A percentile compares a stretch with the other conserved stretches of the same genome.
These are phyloP conservation scores for Sinonovacula constricta DNA, from an alignment of 1,140 invertebrate species.

Conservation along the genomic window DNA sequence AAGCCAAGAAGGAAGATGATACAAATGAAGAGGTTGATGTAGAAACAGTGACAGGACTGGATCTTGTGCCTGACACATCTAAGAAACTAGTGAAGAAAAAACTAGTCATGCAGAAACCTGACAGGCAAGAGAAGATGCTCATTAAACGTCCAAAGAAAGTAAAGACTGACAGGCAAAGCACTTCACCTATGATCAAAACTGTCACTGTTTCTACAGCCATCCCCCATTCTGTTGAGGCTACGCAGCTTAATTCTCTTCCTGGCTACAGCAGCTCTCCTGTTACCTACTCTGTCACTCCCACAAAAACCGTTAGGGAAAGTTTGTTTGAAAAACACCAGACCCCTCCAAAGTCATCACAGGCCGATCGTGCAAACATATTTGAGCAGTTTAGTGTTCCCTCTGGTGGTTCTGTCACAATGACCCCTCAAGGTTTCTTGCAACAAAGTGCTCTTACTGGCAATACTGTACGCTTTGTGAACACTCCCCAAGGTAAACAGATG, in stretches of 20 bases:
- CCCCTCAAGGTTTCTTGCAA: constrained; percentile 3
- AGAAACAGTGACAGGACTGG: constrained; percentile 26
- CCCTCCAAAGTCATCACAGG: constrained; percentile 19
- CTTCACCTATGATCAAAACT: constrained; percentile 26
- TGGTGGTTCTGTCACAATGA: constrained; percentile 15
- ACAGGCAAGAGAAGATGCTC: constrained; percentile 38
- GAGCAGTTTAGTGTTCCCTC: constrained; percentile 44
- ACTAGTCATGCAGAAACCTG: constrained; percentile 13
- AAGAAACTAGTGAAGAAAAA: constrained; percentile 33
- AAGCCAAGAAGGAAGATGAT: constrained; percentile 34
- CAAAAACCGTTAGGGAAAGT: constrained; percentile 9
- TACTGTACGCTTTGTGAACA: constrained; percentile 32
- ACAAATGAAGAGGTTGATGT: constrained; percentile 49
- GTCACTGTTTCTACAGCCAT: constrained; percentile 21
- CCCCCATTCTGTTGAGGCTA: constrained; percentile 41
- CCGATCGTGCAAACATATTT: constrained; percentile 49
- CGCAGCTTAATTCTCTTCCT: constrained; percentile 36
- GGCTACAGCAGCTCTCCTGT: constrained; percentile 21
- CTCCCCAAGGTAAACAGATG: constrained; percentile 37
- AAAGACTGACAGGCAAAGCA: neutral
- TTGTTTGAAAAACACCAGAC: constrained; percentile 38
- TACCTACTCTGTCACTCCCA: neutral
- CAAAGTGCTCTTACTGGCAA: constrained; percentile 22
- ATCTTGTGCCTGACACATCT: constrained; percentile 33
- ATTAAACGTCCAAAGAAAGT: constrained; percentile 41